These are phyloP conservation scores for Cerceris rybyensis DNA, from an alignment of 2,888 invertebrate genomes.

Conservation along the genomic window DNA sequence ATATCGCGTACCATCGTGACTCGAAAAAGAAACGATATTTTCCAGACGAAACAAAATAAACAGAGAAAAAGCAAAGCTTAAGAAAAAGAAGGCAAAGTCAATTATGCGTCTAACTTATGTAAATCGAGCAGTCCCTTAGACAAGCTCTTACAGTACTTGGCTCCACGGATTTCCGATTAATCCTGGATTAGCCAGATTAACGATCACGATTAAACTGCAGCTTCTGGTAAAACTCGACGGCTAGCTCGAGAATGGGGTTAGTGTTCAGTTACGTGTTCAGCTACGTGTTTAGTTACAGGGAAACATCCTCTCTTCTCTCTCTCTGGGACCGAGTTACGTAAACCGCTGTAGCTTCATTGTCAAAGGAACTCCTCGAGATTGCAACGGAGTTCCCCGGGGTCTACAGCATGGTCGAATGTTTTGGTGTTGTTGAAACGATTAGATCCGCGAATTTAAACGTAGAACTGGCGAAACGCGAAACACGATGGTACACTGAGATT, in stretches of 20 bases:
- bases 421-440: no score
- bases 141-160: not conserved
- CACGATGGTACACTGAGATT: no score
- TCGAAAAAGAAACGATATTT: no score
- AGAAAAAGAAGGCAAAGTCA: slow-evolving; percentile 16
- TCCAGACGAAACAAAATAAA: no score
- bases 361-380: slow-evolving; percentile 23
- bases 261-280: not conserved
- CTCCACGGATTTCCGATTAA: slow-evolving; percentile 37
- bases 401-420: no score
- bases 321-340: slow-evolving; percentile 22
- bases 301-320: slow-evolving; percentile 13
- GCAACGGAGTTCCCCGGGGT: slow-evolving; percentile 7
- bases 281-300: slow-evolving; percentile 15
- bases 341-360: slow-evolving; percentile 13
- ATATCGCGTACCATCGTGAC: no score
- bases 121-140: slow-evolving; percentile 39
- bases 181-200: slow-evolving; percentile 56
- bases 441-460: no score
- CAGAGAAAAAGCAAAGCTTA: not conserved
- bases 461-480: no score
- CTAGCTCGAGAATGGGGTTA: not conserved
- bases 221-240: slow-evolving; percentile 22
- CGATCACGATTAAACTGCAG: slow-evolving; percentile 7
- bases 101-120: slow-evolving; percentile 48